phyloP scores from a whole-genome alignment of 2,888 invertebrate species.

The Ophioninae sp. region DNA sequence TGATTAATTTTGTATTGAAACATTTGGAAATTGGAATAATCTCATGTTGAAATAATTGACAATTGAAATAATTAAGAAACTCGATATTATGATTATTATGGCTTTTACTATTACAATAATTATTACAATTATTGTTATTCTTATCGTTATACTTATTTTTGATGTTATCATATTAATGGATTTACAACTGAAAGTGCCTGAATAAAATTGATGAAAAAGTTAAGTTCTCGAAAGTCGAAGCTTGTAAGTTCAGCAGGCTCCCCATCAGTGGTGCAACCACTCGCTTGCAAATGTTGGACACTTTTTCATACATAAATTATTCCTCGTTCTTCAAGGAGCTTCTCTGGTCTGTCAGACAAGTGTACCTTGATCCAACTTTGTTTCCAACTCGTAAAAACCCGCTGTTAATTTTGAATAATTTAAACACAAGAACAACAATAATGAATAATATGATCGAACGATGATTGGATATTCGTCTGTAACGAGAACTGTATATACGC shows the following conservation, averaged over 20 bases:
- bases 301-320: not conserved
- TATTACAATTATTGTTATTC: not conserved
- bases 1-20: too few relatives aligned
- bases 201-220: not conserved
- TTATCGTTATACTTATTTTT: not conserved
- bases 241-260: not conserved
- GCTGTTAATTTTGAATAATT: not conserved
- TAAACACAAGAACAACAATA: not conserved
- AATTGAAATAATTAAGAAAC: not conserved
- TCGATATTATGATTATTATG: not conserved
- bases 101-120: not conserved
- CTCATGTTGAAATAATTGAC: too few relatives aligned
- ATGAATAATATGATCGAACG: not conserved
- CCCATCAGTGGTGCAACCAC: not conserved
- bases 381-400: not conserved
- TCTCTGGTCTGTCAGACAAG: not conserved
- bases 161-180: not conserved
- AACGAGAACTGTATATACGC: constrained; percentile 36
- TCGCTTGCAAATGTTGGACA: not conserved
- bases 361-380: not conserved
- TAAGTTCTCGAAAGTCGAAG: not conserved
- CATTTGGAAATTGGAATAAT: too few relatives aligned
- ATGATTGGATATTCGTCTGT: not conserved
- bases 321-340: not conserved
- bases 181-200: not conserved